phyloP scores from a whole-genome alignment of 2,113 vertebrate species.

The Nothoprocta pentlandii region DNA sequence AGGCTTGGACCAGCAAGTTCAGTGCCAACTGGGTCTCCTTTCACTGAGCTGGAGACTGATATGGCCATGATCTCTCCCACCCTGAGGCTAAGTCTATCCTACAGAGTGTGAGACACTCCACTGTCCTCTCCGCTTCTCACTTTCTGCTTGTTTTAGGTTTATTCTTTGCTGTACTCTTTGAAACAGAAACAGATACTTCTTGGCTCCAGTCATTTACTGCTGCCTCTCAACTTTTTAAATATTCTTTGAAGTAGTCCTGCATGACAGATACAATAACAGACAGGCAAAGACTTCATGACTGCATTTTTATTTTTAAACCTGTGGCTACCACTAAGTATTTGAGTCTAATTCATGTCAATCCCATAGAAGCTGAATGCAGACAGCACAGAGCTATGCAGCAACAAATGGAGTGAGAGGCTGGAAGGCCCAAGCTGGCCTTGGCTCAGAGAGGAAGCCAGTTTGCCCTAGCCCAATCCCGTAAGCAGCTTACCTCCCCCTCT shows the following conservation, averaged over 20 bases:
- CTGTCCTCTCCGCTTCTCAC: not conserved
- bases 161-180: not conserved
- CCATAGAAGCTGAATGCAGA: not conserved
- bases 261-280: not conserved
- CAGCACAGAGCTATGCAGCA: not conserved
- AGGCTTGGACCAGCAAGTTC: not conserved
- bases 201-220: not conserved
- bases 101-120: not conserved
- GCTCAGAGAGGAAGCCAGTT: not conserved
- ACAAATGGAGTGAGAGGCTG: not conserved
- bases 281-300: not conserved
- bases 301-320: not conserved
- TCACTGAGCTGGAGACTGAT: not conserved
- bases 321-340: not conserved
- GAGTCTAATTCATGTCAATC: not conserved
- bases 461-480: not conserved
- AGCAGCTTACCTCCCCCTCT: not conserved
- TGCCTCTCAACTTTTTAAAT: not conserved
- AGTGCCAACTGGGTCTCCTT: slow-evolving; percentile 37
- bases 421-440: not conserved
- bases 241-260: not conserved
- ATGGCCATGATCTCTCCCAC: slow-evolving; percentile 13
- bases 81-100: slow-evolving; percentile 35
- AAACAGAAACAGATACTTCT: not conserved
- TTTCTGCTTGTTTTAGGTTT: not conserved